These are phyloP conservation scores for Acanthococcus lagerstroemiae DNA, from an alignment of 2,888 invertebrate species.

Conservation along the genomic window DNA sequence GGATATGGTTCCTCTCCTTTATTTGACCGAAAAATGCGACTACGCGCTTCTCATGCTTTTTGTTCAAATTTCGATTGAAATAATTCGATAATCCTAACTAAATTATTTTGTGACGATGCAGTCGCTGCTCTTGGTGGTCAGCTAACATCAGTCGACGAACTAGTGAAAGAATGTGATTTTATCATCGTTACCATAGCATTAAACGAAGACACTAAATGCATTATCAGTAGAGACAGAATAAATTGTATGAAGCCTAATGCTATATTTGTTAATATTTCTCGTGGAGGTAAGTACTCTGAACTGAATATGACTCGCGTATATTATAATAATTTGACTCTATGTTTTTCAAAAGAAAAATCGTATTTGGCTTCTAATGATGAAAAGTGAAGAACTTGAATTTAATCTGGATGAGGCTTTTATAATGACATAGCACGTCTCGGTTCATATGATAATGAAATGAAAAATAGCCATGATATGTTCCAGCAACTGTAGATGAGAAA, in stretches of 20 bases:
- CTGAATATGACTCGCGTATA: too few relatives aligned
- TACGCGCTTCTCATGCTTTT: too few relatives aligned
- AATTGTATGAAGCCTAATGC: constrained; percentile 74
- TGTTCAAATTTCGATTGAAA: too few relatives aligned
- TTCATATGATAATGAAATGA: too few relatives aligned
- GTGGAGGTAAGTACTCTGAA: constrained; percentile 50
- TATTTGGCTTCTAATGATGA: too few relatives aligned
- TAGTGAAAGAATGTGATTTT: constrained; percentile 72
- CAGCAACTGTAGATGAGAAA: constrained; percentile 53
- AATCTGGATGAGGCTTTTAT: too few relatives aligned
- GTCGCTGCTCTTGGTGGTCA: constrained; percentile 55
- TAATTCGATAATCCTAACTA: too few relatives aligned
- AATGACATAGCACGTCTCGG: too few relatives aligned
- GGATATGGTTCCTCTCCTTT: too few relatives aligned
- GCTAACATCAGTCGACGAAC: constrained; percentile 58
- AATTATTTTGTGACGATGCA: constrained; percentile 11
- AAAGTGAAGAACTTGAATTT: too few relatives aligned
- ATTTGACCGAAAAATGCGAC: too few relatives aligned
- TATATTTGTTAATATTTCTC: constrained; percentile 77
- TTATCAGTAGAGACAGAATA: constrained; percentile 71
- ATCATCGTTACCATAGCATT: constrained; percentile 70
- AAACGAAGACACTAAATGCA: constrained; percentile 62
- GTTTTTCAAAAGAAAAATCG: too few relatives aligned
- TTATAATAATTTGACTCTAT: neutral
- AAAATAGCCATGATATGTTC: neutral